Percentiles rank a stretch among this genome's conserved stretches.
phyloP scores from a whole-genome alignment of 2,797 vertebrate genomes.

The Rhinophrynus dorsalis region DNA sequence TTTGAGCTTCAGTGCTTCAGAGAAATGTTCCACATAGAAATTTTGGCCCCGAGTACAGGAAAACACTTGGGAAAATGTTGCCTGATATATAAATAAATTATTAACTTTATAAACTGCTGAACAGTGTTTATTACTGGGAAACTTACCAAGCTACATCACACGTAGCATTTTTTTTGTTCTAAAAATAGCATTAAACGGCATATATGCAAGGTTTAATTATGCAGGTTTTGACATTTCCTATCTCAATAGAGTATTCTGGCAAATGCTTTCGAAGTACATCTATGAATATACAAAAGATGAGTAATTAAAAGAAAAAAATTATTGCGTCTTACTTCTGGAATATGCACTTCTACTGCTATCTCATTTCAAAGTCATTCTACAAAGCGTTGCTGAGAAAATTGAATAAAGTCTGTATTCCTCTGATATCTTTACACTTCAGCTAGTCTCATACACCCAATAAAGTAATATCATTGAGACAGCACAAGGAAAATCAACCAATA shows the following conservation, averaged over 20 bases:
- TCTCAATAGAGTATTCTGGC: slow-evolving; percentile 17
- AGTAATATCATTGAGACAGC: slow-evolving; percentile 30
- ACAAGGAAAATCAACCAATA: slow-evolving; percentile 40
- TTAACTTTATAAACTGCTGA: no score
- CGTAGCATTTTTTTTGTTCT: neutral
- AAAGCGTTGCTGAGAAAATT: slow-evolving; percentile 31
- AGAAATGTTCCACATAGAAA: no score
- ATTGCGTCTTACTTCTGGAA: slow-evolving; percentile 27
- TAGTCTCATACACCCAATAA: slow-evolving; percentile 33
- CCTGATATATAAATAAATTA: no score
- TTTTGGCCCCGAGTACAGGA: no score
- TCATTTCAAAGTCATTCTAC: slow-evolving; percentile 45
- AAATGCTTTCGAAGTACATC: slow-evolving; percentile 34
- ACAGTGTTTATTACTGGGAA: no score
- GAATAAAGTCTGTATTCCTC: slow-evolving; percentile 42
- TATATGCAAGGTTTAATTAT: slow-evolving; percentile 17
- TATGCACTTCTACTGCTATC: slow-evolving; percentile 23
- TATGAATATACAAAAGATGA: slow-evolving; percentile 38
- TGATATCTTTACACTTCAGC: slow-evolving; percentile 47
- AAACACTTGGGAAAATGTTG: no score
- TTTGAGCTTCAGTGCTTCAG: no score
- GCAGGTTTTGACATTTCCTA: neutral
- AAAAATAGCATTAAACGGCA: neutral
- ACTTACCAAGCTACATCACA: neutral
- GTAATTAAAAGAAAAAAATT: slow-evolving; percentile 43